Percentiles rank a stretch among this genome's conserved stretches.
These are phyloP conservation scores for Fistularia commersonii DNA, from an alignment of 2,797 vertebrate genomes.

Conservation along the genomic window DNA sequence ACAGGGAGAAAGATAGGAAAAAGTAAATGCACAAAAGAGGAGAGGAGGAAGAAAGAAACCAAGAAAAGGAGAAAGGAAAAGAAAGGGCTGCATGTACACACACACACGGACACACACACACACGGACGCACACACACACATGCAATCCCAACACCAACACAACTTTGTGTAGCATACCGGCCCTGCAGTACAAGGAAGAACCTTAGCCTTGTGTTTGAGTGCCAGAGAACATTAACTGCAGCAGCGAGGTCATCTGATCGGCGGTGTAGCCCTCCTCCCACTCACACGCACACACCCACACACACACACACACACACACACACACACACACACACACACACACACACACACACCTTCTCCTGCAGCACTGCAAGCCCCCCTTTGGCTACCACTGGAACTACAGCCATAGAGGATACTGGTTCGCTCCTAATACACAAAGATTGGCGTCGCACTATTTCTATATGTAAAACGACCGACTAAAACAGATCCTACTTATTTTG, in stretches of 20 bases:
- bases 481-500: too few species aligned
- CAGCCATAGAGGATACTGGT: too few species aligned
- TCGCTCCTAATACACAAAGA: too few species aligned
- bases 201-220: constrained; percentile 64
- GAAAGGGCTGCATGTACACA: constrained; percentile 6
- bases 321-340: too few species aligned
- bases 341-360: constrained; percentile 27
- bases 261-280: constrained; percentile 61
- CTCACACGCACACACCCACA: constrained; percentile 33
- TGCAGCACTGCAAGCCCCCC: constrained; percentile 58
- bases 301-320: constrained; percentile 19
- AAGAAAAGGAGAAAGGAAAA: not conserved
- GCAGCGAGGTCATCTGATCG: constrained; percentile 75
- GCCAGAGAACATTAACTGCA: constrained; percentile 76
- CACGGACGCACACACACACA: constrained; percentile 18
- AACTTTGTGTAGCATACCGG: constrained; percentile 64
- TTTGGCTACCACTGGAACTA: constrained; percentile 47
- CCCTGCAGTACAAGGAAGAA: constrained; percentile 47
- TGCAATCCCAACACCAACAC: constrained; percentile 29
- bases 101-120: not conserved
- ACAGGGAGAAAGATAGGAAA: constrained; percentile 19
- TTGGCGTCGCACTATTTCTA: too few species aligned
- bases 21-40: constrained; percentile 1
- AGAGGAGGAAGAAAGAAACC: constrained; percentile 14
- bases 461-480: too few species aligned